phyloP scores from a whole-genome alignment of 1,140 invertebrate genomes.

The Hypothenemus hampei region DNA sequence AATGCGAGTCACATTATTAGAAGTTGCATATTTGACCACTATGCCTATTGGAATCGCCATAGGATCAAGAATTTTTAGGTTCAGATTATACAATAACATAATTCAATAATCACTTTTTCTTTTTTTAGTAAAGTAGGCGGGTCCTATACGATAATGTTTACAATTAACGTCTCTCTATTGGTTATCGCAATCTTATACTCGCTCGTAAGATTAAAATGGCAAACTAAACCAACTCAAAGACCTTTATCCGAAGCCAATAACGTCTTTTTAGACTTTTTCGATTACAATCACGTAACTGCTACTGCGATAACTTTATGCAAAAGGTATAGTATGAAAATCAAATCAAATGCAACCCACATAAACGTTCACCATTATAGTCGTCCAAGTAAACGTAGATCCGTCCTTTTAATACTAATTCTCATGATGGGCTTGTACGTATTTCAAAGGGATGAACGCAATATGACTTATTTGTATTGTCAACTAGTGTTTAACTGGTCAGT shows the following conservation, averaged over 20 bases:
- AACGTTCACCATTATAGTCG: conserved; percentile 44
- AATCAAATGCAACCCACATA: too few species aligned
- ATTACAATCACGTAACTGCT: conserved; percentile 57
- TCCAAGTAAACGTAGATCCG: conserved; percentile 51
- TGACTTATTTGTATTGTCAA: conserved; percentile 63
- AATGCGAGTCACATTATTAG: conserved; percentile 65
- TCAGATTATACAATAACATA: background rate
- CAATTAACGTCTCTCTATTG: conserved; percentile 59
- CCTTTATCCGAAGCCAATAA: conserved; percentile 54
- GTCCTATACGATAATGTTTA: conserved; percentile 66
- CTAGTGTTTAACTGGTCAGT: conserved; percentile 63
- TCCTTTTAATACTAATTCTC: conserved; percentile 59
- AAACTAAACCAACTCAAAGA: conserved; percentile 57
- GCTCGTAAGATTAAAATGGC: conserved; percentile 56
- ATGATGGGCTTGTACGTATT: conserved; percentile 73
- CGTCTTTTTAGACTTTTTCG: conserved; percentile 64
- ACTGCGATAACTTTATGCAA: conserved; percentile 55
- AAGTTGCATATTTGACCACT: conserved; percentile 66
- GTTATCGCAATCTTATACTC: conserved; percentile 59
- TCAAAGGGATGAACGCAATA: conserved; percentile 68
- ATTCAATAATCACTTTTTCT: conserved; percentile 44
- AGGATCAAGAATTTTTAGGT: conserved; percentile 43
- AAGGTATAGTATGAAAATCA: conserved; percentile 19
- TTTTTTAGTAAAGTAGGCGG: conserved; percentile 51
- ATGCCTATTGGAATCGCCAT: conserved; percentile 69